These are phyloP conservation scores for Spialia ferax DNA, from an alignment of 2,888 invertebrate species.

Conservation along the genomic window DNA sequence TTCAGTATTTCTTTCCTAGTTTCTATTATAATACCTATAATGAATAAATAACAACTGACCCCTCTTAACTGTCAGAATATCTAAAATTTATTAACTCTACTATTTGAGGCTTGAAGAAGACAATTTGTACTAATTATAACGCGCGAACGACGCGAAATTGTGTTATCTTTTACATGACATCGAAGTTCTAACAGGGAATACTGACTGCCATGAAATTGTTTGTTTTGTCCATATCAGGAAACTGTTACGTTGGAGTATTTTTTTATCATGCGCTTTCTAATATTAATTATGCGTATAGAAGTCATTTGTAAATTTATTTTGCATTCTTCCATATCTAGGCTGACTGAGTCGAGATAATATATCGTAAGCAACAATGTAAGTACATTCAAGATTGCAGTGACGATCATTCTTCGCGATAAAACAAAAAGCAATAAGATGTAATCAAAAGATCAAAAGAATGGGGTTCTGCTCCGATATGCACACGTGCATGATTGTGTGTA, in stretches of 20 bases:
- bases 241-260: slow-evolving; percentile 18
- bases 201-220: slow-evolving; percentile 24
- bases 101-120: slow-evolving; percentile 57
- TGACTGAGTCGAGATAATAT: slow-evolving; percentile 26
- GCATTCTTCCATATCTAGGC: slow-evolving; percentile 19
- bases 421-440: slow-evolving; percentile 41
- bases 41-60: neutral
- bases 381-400: slow-evolving; percentile 36
- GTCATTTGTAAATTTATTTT: slow-evolving; percentile 16
- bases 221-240: slow-evolving; percentile 1
- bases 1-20: no score
- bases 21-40: no score
- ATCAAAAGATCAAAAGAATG: slow-evolving; percentile 40
- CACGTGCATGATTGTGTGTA: slow-evolving; percentile 68
- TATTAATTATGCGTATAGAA: slow-evolving; percentile 20
- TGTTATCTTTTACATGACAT: slow-evolving; percentile 76
- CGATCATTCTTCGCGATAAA: slow-evolving; percentile 32
- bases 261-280: slow-evolving; percentile 8
- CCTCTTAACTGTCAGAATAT: neutral
- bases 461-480: slow-evolving; percentile 46
- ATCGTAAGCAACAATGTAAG: slow-evolving; percentile 39
- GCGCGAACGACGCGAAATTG: slow-evolving; percentile 78
- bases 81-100: slow-evolving; percentile 34
- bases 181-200: slow-evolving; percentile 43
- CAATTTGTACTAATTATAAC: slow-evolving; percentile 86